These are phyloP conservation scores for Lamellibrachia luymesi DNA, from an alignment of 1,140 invertebrate genomes.

Conservation along the genomic window DNA sequence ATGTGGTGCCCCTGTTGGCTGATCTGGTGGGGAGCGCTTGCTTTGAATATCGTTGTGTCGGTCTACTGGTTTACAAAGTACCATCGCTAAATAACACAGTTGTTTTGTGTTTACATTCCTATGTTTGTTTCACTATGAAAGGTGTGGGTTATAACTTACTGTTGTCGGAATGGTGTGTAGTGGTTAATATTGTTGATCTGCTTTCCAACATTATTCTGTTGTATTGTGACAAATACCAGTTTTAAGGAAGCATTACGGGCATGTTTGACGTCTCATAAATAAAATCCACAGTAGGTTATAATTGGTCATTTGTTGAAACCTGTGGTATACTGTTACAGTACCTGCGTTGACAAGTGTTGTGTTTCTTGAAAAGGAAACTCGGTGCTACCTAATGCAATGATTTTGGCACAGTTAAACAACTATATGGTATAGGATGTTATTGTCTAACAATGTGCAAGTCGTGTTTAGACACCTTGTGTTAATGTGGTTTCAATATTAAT, in stretches of 20 bases:
- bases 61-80: not conserved
- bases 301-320: not conserved
- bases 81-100: not conserved
- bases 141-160: not conserved
- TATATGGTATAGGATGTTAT: no score
- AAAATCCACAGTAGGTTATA: not conserved
- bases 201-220: not conserved
- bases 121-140: not conserved
- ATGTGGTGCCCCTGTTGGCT: not conserved
- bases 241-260: not conserved
- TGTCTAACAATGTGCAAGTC: no score
- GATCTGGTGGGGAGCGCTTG: not conserved
- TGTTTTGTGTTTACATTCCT: not conserved
- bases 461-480: no score
- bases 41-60: not conserved
- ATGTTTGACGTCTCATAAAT: not conserved
- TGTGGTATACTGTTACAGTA: not conserved
- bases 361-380: no score
- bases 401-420: no score
- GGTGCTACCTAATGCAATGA: no score
- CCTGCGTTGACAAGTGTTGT: no score
- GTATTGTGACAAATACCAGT: not conserved
- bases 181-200: not conserved
- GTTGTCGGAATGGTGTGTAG: not conserved
- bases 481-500: no score